Evolutionary conservation across 2,888 invertebrate genomes (phyloP), one percentile per base, ranked within the genome.

Genomic region (Orthonevra nobilis): DNA sequence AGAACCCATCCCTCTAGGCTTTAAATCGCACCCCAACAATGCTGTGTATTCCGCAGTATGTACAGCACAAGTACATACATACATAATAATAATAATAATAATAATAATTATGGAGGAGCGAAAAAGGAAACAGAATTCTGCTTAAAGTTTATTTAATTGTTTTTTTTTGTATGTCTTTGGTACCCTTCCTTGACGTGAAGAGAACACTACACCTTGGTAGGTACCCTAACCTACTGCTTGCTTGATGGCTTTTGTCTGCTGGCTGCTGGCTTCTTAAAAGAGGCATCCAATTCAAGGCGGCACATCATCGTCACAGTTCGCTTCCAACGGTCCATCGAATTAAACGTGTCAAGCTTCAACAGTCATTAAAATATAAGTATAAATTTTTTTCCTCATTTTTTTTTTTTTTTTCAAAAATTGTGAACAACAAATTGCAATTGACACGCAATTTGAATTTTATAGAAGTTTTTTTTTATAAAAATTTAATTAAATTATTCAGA

Each of bases 261-360:
- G n/a, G n/a, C n/a, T n/a, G n/a, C n/a, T n/a, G n/a, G n/a, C n/a
- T n/a, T n/a, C n/a, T n/a, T n/a, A n/a, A 32, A 74, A 74, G 63
- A 74, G 56, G 50, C 68, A 58, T 63, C 44, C 23, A 44, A 52
- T 69, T 54, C 44, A 20, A 52, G 46, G 46, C n/a, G 58, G 23
- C 69, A 50, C n/a, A n/a, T n/a, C n/a, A 52, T 44, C 68, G 58
- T 74, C 69, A 46, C 81, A 81, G 81, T 81, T 81, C 52, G 63
- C 52, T 46, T 69, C 48, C 74, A 81, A 50, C 74, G 74, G 68
- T 81, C 74, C 63, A 52, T 50, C 36, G 74, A 46, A 12, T 15
- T 42, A 46, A 81, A 74, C 73, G 81, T 74, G 66, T 52, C 20
- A 48, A 28, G 20, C n/a, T 4, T 10, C 10, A 20, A 14, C 32